Evolutionary conservation across 2,888 invertebrate species (phyloP).

Genomic region (Allygus modestus): DNA sequence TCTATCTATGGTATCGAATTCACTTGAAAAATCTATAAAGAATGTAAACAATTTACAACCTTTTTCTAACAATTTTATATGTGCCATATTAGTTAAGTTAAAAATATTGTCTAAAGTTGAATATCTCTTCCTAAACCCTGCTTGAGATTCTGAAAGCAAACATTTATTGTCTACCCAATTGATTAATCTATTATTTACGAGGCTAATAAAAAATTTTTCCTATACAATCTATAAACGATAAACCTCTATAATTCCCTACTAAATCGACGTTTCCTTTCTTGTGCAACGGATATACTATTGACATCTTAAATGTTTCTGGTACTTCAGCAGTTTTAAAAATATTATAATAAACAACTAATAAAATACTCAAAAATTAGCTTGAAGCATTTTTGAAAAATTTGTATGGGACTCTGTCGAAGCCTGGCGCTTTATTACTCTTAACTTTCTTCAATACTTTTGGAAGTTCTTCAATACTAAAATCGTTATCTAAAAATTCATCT

Average conservation of each 20-base stretch:
- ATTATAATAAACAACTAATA: constrained; percentile 37
- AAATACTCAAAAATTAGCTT: neutral
- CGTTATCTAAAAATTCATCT: neutral
- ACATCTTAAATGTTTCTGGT: constrained; percentile 47
- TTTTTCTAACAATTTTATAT: constrained; percentile 58
- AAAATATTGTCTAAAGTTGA: constrained; percentile 66
- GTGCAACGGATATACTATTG: constrained; percentile 56
- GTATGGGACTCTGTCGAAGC: constrained; percentile 47
- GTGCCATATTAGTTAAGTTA: constrained; percentile 62
- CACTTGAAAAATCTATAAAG: constrained; percentile 63
- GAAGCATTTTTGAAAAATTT: constrained; percentile 47
- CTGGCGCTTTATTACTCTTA: constrained; percentile 51
- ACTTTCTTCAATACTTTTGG: neutral
- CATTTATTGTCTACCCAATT: constrained; percentile 58
- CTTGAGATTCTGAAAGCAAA: constrained; percentile 66
- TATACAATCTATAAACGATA: constrained; percentile 60
- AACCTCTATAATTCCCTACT: constrained; percentile 61
- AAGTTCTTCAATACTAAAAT: neutral
- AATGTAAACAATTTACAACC: constrained; percentile 62
- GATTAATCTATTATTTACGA: constrained; percentile 56
- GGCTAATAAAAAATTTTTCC: constrained; percentile 59
- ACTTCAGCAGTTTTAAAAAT: constrained; percentile 51
- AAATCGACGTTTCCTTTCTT: constrained; percentile 60
- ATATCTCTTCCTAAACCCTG: constrained; percentile 64
- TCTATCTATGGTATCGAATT: constrained; percentile 66